Conservation (phyloP, 2,797 vertebrate genomes). For the Halcyon smyrnensis region DNA sequence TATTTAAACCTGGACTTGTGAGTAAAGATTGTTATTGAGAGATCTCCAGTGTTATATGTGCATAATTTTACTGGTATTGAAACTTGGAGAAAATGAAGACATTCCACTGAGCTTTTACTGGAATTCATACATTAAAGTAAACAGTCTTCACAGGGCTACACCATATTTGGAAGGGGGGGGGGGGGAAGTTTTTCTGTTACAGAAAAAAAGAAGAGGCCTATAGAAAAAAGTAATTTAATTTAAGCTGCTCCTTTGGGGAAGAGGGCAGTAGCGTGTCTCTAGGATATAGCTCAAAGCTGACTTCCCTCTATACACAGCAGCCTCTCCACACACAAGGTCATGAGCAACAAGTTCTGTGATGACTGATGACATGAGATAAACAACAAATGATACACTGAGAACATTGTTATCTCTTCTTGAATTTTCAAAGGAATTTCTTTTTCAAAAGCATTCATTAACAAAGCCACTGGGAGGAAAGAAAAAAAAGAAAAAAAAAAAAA, state of each 20-base stretch:
- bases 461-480: neutral
- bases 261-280: neutral
- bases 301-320: neutral
- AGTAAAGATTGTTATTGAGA: neutral
- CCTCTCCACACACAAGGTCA: neutral
- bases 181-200: neutral
- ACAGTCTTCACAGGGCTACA: neutral
- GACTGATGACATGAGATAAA: neutral
- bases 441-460: neutral
- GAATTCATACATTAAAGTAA: neutral
- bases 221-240: neutral
- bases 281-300: neutral
- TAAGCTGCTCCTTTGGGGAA: neutral
- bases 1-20: neutral
- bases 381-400: accelerated
- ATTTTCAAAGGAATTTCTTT: neutral
- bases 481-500: no score
- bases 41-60: neutral
- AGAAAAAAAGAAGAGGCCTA: neutral
- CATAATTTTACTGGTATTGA: neutral
- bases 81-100: neutral
- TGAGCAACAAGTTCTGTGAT: neutral
- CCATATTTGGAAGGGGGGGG: neutral
- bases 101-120: neutral
- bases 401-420: neutral